These are phyloP conservation scores for Adelosebastes latens DNA, from an alignment of 2,797 vertebrate species.

Conservation along the genomic window DNA sequence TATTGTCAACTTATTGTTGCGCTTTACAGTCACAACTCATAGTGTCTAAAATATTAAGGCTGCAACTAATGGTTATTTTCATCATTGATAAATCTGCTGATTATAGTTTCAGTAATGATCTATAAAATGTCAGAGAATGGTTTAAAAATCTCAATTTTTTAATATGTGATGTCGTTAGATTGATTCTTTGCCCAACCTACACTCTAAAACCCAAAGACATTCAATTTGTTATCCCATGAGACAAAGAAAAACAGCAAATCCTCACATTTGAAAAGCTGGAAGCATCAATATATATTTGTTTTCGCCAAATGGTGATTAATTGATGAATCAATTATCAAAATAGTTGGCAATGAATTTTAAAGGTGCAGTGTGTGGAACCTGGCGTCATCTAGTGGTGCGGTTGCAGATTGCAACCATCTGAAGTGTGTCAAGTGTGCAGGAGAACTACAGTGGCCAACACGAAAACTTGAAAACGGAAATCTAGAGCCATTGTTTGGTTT, in stretches of 20 bases:
- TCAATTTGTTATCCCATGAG: too few species aligned
- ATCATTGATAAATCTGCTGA: background rate
- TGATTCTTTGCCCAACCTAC: background rate
- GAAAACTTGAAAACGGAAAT: too few species aligned
- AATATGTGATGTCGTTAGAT: too few species aligned
- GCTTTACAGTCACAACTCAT: background rate
- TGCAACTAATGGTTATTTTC: background rate
- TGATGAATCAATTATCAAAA: background rate
- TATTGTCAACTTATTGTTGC: background rate
- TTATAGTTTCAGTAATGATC: background rate
- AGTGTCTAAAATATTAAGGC: background rate
- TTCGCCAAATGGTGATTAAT: background rate
- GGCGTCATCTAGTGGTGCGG: too few species aligned
- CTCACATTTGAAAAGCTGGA: too few species aligned
- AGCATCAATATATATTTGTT: too few species aligned
- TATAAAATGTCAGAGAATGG: background rate
- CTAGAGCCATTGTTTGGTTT: too few species aligned
- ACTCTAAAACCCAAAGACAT: background rate
- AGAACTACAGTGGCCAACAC: too few species aligned
- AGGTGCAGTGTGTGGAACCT: too few species aligned
- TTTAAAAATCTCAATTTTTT: background rate
- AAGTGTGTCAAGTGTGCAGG: too few species aligned
- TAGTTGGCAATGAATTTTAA: background rate
- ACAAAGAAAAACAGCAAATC: too few species aligned
- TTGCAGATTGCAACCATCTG: too few species aligned